These are phyloP conservation scores for Zelostemma sp. DNA, from an alignment of 1,140 invertebrate genomes.

Conservation along the genomic window DNA sequence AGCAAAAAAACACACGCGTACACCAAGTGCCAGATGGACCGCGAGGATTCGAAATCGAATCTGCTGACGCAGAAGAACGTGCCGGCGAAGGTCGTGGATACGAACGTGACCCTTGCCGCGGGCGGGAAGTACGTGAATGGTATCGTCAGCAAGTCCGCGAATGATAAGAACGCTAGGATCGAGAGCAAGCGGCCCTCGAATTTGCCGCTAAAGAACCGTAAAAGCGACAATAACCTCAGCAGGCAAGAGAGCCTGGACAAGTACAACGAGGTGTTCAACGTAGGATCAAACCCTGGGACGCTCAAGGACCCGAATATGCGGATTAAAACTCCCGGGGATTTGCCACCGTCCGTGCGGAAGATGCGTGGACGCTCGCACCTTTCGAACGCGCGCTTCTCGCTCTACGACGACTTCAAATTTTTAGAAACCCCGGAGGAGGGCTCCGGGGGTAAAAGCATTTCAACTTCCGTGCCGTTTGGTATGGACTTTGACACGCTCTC, in stretches of 20 bases:
- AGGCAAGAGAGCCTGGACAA: slow-evolving; percentile 73
- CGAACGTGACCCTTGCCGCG: slow-evolving; percentile 59
- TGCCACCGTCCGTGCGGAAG: slow-evolving; percentile 80
- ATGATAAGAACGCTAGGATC: slow-evolving; percentile 45
- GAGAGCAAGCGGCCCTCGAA: slow-evolving; percentile 59
- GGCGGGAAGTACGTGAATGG: slow-evolving; percentile 60
- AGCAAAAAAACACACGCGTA: slow-evolving; percentile 57
- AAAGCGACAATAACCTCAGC: slow-evolving; percentile 50
- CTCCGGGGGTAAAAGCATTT: slow-evolving; percentile 52
- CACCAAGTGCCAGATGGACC: slow-evolving; percentile 59
- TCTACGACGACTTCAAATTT: slow-evolving; percentile 83
- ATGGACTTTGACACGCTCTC: slow-evolving; percentile 61
- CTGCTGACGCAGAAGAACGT: slow-evolving; percentile 54
- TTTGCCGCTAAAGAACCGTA: slow-evolving; percentile 50
- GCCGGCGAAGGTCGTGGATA: slow-evolving; percentile 57
- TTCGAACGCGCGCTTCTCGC: slow-evolving; percentile 77
- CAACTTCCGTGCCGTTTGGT: slow-evolving; percentile 63
- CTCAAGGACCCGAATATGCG: slow-evolving; percentile 80
- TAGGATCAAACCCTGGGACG: slow-evolving; percentile 70
- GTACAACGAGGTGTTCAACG: slow-evolving; percentile 78
- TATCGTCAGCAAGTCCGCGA: slow-evolving; percentile 39
- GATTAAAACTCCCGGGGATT: slow-evolving; percentile 85
- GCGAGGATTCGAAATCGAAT: slow-evolving; percentile 64
- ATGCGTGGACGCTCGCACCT: slow-evolving; percentile 71
- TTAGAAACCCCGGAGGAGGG: slow-evolving; percentile 60